These are phyloP conservation scores for Cranoglanis bouderius DNA, from an alignment of 2,113 vertebrate genomes.

Conservation along the genomic window DNA sequence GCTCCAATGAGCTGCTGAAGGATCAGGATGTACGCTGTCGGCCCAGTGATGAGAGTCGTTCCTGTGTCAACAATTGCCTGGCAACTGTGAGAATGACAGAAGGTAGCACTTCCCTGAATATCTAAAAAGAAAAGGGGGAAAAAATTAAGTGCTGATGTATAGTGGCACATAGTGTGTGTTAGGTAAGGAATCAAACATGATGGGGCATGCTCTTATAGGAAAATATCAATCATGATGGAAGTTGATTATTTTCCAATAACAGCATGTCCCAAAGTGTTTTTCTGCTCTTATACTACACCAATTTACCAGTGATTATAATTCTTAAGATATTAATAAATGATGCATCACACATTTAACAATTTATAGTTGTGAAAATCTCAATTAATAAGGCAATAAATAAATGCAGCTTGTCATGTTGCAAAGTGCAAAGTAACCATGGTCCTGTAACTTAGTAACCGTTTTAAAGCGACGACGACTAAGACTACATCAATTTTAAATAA, in stretches of 20 bases:
- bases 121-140: conserved; percentile 60
- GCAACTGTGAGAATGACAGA: conserved; percentile 65
- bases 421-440: not conserved
- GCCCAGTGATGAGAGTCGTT: conserved; percentile 82
- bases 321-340: not conserved
- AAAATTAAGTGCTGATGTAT: not conserved
- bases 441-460: not conserved
- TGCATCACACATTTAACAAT: not conserved
- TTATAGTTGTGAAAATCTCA: no score
- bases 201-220: not conserved
- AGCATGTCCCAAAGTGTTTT: not conserved
- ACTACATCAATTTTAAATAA: not conserved
- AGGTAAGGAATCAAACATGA: not conserved
- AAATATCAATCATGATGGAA: not conserved
- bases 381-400: not conserved
- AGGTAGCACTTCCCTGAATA: conserved; percentile 78
- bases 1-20: conserved; percentile 82
- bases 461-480: not conserved
- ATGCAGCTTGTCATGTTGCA: not conserved
- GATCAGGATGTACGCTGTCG: conserved; percentile 71
- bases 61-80: conserved; percentile 85
- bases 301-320: not conserved
- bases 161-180: not conserved
- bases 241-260: not conserved
- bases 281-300: not conserved